These are phyloP conservation scores for Vultur gryphus DNA, from an alignment of 2,797 vertebrate genomes.

Conservation along the genomic window DNA sequence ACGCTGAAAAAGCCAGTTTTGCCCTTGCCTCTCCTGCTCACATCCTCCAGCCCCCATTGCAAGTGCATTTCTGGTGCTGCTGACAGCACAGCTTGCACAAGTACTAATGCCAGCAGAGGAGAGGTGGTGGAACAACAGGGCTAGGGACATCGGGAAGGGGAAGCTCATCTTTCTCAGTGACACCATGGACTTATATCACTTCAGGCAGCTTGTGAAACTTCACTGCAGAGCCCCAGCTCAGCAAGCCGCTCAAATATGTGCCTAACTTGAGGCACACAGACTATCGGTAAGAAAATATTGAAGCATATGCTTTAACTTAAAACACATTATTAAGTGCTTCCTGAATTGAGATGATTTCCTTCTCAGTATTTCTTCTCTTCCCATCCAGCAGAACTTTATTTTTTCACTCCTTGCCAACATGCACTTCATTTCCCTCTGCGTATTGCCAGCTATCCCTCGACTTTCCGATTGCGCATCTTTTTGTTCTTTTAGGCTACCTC, in stretches of 20 bases:
- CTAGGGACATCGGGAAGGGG: not conserved
- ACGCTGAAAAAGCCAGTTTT: not conserved
- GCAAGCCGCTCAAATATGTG: not conserved
- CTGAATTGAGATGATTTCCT: slow-evolving; percentile 11
- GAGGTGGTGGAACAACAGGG: not conserved
- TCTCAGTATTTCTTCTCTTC: slow-evolving; percentile 7
- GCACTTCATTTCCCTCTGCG: not conserved
- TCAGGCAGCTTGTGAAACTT: not conserved
- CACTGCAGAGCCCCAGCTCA: not conserved
- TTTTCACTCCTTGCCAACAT: slow-evolving; percentile 6
- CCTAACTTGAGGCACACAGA: not conserved
- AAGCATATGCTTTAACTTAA: slow-evolving; percentile 34
- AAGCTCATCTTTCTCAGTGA: not conserved
- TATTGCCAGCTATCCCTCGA: not conserved
- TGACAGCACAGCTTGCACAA: not conserved
- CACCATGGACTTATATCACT: not conserved
- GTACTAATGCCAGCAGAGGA: not conserved
- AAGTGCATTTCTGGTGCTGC: not conserved
- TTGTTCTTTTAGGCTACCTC: not conserved
- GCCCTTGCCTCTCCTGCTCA: not conserved
- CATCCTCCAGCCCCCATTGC: not conserved
- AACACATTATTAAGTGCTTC: slow-evolving; percentile 36
- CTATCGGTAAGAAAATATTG: not conserved
- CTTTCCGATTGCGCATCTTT: not conserved
- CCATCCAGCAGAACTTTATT: not conserved